Base-by-base conservation (phyloP, 1,140 invertebrate genomes). In the Saxidomus purpurata region DNA sequence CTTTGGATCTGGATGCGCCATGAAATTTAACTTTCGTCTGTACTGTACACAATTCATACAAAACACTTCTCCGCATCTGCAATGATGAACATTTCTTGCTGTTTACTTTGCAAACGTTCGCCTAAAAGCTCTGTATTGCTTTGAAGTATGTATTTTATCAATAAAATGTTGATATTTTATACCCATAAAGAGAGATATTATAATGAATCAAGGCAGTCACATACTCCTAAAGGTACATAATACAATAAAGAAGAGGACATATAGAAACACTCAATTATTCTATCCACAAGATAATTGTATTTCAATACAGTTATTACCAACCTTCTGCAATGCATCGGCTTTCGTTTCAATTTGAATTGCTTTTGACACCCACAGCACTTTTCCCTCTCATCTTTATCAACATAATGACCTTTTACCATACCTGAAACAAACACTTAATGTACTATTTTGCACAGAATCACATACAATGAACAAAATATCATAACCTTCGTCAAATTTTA, bases 41-140 rank as follows among this genome's bases (percentile, higher is more conserved):
- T 63, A 59, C 19, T 63, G 40, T 19, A 87, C 52, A 40, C 85
- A 87, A 34, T 76, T 61, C 52, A 63, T 8, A 36, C 85, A 87
- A 25, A 87, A 87, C 25, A 87, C 85, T 0, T 79, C 85, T 8
- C 85, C 85, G 52, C 85, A 87, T 59, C 85, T 86, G n/a, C 52
- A 22, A 6, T 59, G n/a, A 67, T 77, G n/a, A 2, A 19, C 49
- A 2, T 76, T 9, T 40, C 9, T 43, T 76, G 19, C 11, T 34
- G 38, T 34, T 9, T 40, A 6, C 34, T 22, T 8, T 22, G 4
- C 15, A 59, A n/a, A 11, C 3, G 4, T 11, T 4, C 52, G 19
- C 52, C 8, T 8, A 28, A n/a, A 25, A 63, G 9, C 8, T n/a
- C 19, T 28, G 59, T 28, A 22, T 61, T 9, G 6, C 6, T 22